Evolutionary conservation across 2,888 invertebrate species (phyloP).

Genomic region (Timema podura): DNA sequence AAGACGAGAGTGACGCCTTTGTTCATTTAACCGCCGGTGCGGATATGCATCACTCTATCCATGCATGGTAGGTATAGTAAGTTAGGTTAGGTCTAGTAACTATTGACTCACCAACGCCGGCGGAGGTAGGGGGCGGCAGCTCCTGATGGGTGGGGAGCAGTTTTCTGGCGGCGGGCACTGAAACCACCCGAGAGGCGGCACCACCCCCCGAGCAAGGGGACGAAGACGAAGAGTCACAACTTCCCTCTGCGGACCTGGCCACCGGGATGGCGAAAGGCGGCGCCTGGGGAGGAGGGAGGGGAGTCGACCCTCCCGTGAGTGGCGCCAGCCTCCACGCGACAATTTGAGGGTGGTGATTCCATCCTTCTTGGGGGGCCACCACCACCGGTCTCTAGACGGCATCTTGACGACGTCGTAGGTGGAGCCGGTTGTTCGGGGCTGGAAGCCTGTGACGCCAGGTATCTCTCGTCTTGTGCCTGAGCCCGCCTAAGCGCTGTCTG

Average conservation of each 20-base stretch:
- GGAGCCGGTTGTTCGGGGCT: neutral
- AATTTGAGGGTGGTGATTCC: neutral
- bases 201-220: slow-evolving; percentile 15
- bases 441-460: slow-evolving; percentile 2
- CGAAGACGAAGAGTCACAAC: slow-evolving; percentile 22
- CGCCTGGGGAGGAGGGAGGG: slow-evolving; percentile 7
- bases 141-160: neutral
- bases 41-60: too few relatives aligned
- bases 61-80: too few relatives aligned
- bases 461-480: slow-evolving; percentile 74
- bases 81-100: too few relatives aligned
- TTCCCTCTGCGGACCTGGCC: slow-evolving; percentile 17
- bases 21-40: too few relatives aligned
- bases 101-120: slow-evolving; percentile 10
- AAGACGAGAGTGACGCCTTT: too few relatives aligned
- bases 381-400: too few relatives aligned
- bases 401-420: too few relatives aligned
- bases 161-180: slow-evolving; percentile 6
- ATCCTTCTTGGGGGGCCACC: neutral
- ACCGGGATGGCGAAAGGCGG: neutral
- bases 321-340: neutral
- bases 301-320: slow-evolving; percentile 15
- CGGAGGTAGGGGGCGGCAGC: slow-evolving; percentile 5
- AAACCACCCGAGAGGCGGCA: slow-evolving; percentile 5
- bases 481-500: slow-evolving; percentile 81